A percentile compares a stretch with the other conserved stretches of the same genome.
phyloP scores from a whole-genome alignment of 2,888 invertebrate species.

The Dyspetes luteomarginatus region DNA sequence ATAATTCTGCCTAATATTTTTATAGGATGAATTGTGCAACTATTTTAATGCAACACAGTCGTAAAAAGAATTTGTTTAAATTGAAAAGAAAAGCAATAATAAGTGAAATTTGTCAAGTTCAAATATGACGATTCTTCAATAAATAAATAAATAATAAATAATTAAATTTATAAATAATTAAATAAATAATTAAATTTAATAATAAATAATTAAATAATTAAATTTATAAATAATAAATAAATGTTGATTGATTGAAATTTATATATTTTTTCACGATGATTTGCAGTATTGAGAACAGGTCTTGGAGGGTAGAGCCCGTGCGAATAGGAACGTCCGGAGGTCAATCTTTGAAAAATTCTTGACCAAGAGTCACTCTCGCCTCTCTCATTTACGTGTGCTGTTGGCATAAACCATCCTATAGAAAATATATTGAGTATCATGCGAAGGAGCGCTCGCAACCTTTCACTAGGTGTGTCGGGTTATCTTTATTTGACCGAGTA shows the following conservation, averaged over 20 bases:
- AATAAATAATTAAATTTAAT: too few species aligned
- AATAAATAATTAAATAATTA: not conserved
- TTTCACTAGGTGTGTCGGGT: conserved; percentile 68
- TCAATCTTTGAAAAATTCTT: conserved; percentile 62
- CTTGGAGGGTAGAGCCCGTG: conserved; percentile 43
- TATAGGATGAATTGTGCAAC: too few species aligned
- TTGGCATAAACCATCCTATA: conserved; percentile 34
- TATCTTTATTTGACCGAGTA: conserved; percentile 65
- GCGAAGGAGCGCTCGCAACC: conserved; percentile 53
- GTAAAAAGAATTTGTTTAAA: too few species aligned
- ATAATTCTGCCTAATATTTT: too few species aligned
- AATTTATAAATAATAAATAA: not conserved
- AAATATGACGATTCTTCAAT: too few species aligned
- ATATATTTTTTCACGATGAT: conserved; percentile 13
- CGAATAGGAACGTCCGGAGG: conserved; percentile 63
- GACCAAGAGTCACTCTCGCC: conserved; percentile 55
- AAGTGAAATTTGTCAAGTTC: too few species aligned
- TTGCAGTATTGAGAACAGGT: conserved; percentile 19
- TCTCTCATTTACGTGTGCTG: conserved; percentile 26
- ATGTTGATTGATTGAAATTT: not conserved
- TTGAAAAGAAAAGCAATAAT: too few species aligned
- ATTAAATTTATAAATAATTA: too few species aligned
- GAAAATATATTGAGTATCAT: conserved; percentile 41
- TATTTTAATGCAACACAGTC: too few species aligned
- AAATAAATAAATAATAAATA: too few species aligned